These are phyloP conservation scores for Drosophila kuntzei DNA, from an alignment of 2,888 invertebrate genomes.

Conservation along the genomic window DNA sequence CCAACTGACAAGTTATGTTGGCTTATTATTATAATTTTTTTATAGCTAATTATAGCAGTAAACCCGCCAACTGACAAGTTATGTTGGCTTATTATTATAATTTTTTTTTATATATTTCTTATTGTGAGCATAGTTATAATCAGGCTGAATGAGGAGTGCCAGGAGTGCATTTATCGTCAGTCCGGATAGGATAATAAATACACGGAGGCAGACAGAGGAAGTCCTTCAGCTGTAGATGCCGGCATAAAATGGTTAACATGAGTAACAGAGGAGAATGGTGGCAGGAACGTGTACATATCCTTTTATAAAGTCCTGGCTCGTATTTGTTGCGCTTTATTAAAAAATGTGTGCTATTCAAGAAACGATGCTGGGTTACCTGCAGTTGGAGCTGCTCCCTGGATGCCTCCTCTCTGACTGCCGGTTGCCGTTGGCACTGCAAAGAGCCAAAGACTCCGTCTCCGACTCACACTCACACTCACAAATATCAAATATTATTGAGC, in stretches of 20 bases:
- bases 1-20: background rate
- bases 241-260: constrained; percentile 50
- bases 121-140: constrained; percentile 63
- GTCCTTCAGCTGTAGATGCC: constrained; percentile 13
- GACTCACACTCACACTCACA: constrained; percentile 27
- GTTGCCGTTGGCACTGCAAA: constrained; percentile 26
- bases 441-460: constrained; percentile 7
- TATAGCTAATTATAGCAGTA: constrained; percentile 14
- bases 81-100: constrained; percentile 11
- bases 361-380: constrained; percentile 57
- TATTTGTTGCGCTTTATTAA: constrained; percentile 73
- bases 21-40: constrained; percentile 29
- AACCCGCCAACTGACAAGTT: background rate
- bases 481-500: constrained; percentile 76
- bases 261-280: constrained; percentile 11
- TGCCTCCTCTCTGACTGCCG: constrained; percentile 15
- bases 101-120: constrained; percentile 51
- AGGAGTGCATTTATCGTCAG: constrained; percentile 31
- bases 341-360: constrained; percentile 73
- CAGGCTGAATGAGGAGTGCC: constrained; percentile 63
- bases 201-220: constrained; percentile 21
- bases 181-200: constrained; percentile 66
- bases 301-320: constrained; percentile 46
- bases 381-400: constrained; percentile 9
- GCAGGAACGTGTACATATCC: constrained; percentile 33